Conservation (phyloP, 2,888 invertebrate species). For the Pogonocherus hispidulus region DNA sequence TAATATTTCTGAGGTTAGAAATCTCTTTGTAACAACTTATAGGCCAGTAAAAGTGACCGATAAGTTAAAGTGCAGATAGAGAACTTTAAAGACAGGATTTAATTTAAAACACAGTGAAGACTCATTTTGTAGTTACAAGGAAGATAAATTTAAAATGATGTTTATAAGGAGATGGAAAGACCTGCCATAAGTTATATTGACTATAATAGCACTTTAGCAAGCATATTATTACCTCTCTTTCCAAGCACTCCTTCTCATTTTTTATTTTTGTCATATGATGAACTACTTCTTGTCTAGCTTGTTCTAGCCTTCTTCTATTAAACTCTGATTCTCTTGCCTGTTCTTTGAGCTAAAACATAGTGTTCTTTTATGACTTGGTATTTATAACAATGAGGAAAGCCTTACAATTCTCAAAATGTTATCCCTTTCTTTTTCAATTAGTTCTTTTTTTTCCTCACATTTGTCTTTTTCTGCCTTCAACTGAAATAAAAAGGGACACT, state of each 20-base stretch:
- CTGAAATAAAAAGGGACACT: slow-evolving; percentile 54
- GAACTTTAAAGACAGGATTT: no score
- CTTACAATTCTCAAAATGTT: slow-evolving; percentile 69
- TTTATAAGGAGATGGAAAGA: no score
- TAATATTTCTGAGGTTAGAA: no score
- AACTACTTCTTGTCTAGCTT: slow-evolving; percentile 73
- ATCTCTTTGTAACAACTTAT: no score
- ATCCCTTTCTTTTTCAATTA: slow-evolving; percentile 69
- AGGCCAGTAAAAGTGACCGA: no score
- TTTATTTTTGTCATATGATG: slow-evolving; percentile 73
- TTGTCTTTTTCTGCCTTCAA: slow-evolving; percentile 69
- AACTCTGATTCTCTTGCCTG: slow-evolving; percentile 73
- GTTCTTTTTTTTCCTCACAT: slow-evolving; percentile 67
- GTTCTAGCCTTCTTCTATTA: slow-evolving; percentile 72
- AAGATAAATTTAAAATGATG: no score
- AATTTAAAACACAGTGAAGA: no score
- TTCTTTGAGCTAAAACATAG: slow-evolving; percentile 69
- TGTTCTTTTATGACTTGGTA: slow-evolving; percentile 18
- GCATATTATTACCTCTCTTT: slow-evolving; percentile 70
- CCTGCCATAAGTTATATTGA: no score
- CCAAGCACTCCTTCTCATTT: slow-evolving; percentile 72
- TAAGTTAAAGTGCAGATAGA: no score
- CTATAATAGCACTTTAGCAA: no score
- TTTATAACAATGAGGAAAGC: slow-evolving; percentile 26
- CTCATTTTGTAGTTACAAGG: no score